Percentiles rank a stretch among this genome's conserved stretches.
phyloP scores from a whole-genome alignment of 35 echinoderm and acorn worm species.

The Heliocidaris tuberculata region DNA sequence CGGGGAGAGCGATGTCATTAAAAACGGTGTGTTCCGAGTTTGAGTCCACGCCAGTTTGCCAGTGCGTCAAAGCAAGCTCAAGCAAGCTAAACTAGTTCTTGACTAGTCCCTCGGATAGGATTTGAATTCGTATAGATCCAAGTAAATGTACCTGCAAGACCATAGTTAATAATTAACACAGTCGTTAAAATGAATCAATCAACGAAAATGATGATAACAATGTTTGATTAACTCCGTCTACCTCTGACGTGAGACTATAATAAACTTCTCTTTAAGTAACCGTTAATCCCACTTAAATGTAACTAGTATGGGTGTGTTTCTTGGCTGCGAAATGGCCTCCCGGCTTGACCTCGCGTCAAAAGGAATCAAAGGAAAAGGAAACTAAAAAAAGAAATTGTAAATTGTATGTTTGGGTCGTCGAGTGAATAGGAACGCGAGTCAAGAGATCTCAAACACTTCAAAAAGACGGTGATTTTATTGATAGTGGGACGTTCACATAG shows the following conservation, averaged over 20 bases:
- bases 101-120: no score
- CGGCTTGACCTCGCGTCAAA: background rate
- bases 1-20: no score
- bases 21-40: no score
- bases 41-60: no score
- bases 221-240: background rate
- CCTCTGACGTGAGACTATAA: background rate
- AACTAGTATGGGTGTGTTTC: background rate
- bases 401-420: background rate
- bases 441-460: background rate
- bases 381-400: background rate
- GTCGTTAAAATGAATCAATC: no score
- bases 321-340: background rate
- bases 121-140: no score
- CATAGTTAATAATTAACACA: no score
- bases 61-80: no score
- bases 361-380: background rate
- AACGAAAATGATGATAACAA: no score
- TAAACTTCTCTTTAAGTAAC: background rate
- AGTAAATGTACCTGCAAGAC: no score
- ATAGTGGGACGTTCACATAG: background rate
- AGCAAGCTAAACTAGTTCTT: no score
- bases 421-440: background rate
- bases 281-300: background rate
- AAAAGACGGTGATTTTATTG: background rate